Conservation (phyloP, 2,888 invertebrate genomes). For the Pteria penguin region DNA sequence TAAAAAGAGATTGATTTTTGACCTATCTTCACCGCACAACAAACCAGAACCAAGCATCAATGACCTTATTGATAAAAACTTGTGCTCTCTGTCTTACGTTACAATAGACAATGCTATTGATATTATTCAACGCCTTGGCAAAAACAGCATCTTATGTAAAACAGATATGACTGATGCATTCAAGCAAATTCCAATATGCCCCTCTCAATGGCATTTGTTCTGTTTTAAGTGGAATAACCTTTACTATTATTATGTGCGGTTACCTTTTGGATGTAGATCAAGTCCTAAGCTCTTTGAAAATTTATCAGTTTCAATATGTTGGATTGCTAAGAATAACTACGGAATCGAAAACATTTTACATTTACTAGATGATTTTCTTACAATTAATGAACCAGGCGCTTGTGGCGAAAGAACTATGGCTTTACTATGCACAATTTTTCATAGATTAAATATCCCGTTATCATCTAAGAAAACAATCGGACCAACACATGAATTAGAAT, state of each 20-base stretch:
- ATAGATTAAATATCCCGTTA: conserved; percentile 15
- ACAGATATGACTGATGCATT: conserved; percentile 33
- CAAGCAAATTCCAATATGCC: conserved; percentile 23
- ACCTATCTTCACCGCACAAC: no score
- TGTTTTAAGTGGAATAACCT: conserved; percentile 24
- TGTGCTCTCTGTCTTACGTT: no score
- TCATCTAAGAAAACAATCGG: conserved; percentile 26
- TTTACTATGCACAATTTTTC: conserved; percentile 20
- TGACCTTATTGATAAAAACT: no score
- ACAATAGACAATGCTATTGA: conserved; percentile 34
- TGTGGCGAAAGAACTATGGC: conserved; percentile 13
- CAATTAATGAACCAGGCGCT: not conserved
- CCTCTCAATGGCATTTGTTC: conserved; percentile 23
- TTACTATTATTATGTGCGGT: conserved; percentile 23
- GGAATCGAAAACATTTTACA: conserved; percentile 20
- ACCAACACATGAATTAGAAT: conserved; percentile 26
- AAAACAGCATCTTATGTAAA: conserved; percentile 5
- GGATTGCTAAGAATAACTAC: conserved; percentile 27
- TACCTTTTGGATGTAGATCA: conserved; percentile 32
- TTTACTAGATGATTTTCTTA: conserved; percentile 35
- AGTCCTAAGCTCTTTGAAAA: conserved; percentile 37
- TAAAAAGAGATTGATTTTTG: no score
- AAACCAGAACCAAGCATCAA: no score
- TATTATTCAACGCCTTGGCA: conserved; percentile 14
- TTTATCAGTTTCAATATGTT: conserved; percentile 27